Base-by-base conservation (phyloP, 2,797 vertebrate genomes). In the Epinephelus malabaricus region DNA sequence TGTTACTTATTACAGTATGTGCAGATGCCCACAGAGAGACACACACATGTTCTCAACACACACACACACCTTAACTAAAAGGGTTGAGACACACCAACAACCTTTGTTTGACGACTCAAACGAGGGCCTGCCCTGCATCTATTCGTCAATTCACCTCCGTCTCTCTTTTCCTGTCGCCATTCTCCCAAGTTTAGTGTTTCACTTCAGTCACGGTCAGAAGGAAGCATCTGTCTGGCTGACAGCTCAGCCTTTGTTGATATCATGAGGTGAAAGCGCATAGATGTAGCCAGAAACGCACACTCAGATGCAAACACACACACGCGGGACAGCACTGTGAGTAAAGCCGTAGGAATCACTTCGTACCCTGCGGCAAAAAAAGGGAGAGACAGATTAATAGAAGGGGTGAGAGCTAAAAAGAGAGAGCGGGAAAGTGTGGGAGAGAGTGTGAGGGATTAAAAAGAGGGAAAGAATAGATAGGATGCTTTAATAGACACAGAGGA, bases 401-500 rank as follows among this genome's bases (percentile, higher is more conserved):
- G 25, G 47, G 23, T 47, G 50, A 30, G 11, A 56, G 55, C n/a
- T 40, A 8, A 50, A 66, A 17, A 34, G 51, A 45, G 51, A 69
- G 60, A 45, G 30, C 69, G 43, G 73, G 34, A 83, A 70, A 63
- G 46, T 50, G 67, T 76, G 38, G 17, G 72, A 76, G 47, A 73
- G 59, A 73, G 60, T 27, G 23, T 53, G 40, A 30, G 27, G 40
- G 56, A 76, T 79, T 70, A 21, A 74, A 80, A 54, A 40, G 12
- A 30, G 34, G 15, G 34, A 21, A 69, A 40, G 38, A 69, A 68
- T 10, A 68, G 45, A 76, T 27, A 58, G 75, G 54, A 65, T 49
- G 77, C 70, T 82, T 88, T 86, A 82, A 81, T 43, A 85, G 84
- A 86, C 69, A 77, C 66, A 81, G 64, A 61, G 63, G 72, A 81